These are phyloP conservation scores for Eueides isabella DNA, from an alignment of 1,140 invertebrate genomes.

Conservation along the genomic window DNA sequence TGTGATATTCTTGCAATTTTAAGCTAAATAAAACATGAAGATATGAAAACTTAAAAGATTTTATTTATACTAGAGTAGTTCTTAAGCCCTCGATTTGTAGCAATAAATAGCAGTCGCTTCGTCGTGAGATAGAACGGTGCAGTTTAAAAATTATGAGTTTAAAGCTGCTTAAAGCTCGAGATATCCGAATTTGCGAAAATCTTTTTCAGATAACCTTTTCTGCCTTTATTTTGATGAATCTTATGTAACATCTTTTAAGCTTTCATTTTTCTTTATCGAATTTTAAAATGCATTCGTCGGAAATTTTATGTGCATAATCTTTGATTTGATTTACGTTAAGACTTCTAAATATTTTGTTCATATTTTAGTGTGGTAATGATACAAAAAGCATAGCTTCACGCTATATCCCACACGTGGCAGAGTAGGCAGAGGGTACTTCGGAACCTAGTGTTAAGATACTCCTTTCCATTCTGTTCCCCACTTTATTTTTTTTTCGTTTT, in stretches of 20 bases:
- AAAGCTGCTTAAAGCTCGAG: constrained; percentile 24
- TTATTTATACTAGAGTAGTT: constrained; percentile 29
- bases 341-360: no score
- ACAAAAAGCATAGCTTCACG: no score
- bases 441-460: no score
- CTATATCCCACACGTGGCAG: no score
- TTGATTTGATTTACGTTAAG: no score
- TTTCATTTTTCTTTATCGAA: background rate
- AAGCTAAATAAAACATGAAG: constrained; percentile 3
- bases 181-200: constrained; percentile 7
- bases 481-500: no score
- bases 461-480: no score
- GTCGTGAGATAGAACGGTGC: constrained; percentile 26
- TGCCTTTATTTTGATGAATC: constrained; percentile 9
- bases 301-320: background rate
- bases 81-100: constrained; percentile 31
- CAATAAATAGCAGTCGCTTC: constrained; percentile 32
- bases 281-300: background rate
- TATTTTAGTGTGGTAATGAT: no score
- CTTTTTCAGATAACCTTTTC: constrained; percentile 4
- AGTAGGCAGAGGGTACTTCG: no score
- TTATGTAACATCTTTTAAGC: background rate
- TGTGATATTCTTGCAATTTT: background rate
- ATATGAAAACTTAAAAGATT: constrained; percentile 24
- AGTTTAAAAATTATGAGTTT: constrained; percentile 31